Base-by-base conservation (phyloP, 2,113 vertebrate genomes). In the Aythya baeri region DNA sequence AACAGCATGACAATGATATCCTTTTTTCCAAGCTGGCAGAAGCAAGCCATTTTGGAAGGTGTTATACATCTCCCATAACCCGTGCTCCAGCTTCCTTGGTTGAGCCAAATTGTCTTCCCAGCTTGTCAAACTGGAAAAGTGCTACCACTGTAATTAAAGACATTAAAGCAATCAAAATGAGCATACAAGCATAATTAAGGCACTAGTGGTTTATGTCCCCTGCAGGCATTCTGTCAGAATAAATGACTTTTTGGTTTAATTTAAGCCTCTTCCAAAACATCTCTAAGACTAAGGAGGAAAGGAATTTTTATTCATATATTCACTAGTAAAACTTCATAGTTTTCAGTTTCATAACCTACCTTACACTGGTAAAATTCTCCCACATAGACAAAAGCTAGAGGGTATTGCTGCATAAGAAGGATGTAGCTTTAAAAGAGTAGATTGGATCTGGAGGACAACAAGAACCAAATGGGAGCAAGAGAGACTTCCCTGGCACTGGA, bases 81-180 rank as follows among this genome's bases (percentile, higher is more conserved):
- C 74, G 32, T 76, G 54, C 83, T 92, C 36, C 77, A 85, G 44
- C 83, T 84, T 95, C 58, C 67, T 86, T 94, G 83, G 71, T 76
- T 87, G 50, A 96, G 91, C 86, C 91, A 96, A 93, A 93, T 91
- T 87, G 58, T 89, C 89, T 92, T 92, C 71, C 78, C 18, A 11
- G 72, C 70, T 95, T 93, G 81, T 95, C 88, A 89, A 93, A 91
- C 6, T 25, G 88, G 52, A 96, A 70, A 88, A 96, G 91, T 94
- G 87, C 95, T 97, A 83, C 67, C 85, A 89, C 87, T 88, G 78
- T 96, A 96, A 95, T 95, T 95, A 95, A 81, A 95, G 94, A 91
- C 86, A 89, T 96, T 97, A 94, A 95, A 95, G 94, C 89, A 94
- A 95, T 96, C 89, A 93, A 93, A 95, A 92, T 84, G 86, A 96